Percentiles rank a stretch among this genome's conserved stretches.
Evolutionary conservation across 2,113 vertebrate species (phyloP).

Genomic region (Limnothrissa miodon): DNA sequence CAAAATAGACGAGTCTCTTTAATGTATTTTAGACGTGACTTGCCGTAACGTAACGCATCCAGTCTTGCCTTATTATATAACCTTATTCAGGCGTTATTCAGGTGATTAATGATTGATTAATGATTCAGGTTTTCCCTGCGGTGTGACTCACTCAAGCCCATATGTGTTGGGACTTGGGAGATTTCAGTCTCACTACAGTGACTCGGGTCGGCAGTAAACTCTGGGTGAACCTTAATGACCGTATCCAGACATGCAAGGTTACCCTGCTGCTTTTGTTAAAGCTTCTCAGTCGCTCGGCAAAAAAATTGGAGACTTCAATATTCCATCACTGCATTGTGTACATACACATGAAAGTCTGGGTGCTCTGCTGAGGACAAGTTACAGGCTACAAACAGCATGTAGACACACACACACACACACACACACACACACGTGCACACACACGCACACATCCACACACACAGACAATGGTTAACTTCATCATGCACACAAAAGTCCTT

Average conservation of each 20-base stretch:
- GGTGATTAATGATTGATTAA: neutral
- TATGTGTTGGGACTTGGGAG: neutral
- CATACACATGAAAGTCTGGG: neutral
- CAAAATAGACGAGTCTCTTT: too few species aligned
- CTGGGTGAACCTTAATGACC: neutral
- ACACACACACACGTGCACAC: neutral
- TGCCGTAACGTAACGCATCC: too few species aligned
- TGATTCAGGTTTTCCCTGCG: too few species aligned
- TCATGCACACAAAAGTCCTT: slow-evolving; percentile 24
- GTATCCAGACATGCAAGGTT: neutral
- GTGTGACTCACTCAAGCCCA: neutral
- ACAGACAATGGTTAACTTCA: neutral
- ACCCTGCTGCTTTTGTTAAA: neutral
- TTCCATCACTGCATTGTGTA: neutral
- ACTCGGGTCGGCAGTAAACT: too few species aligned
- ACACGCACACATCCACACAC: neutral
- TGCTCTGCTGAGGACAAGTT: neutral
- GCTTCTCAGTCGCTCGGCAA: neutral
- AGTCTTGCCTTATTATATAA: too few species aligned
- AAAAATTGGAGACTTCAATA: neutral
- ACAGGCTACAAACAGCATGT: neutral
- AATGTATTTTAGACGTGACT: too few species aligned
- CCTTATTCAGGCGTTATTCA: too few species aligned
- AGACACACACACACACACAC: neutral
- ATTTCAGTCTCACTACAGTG: too few species aligned